A percentile compares a stretch with the other conserved stretches of the same genome.
These are phyloP conservation scores for Chaenogobius annularis DNA, from an alignment of 2,113 vertebrate species.

Conservation along the genomic window DNA sequence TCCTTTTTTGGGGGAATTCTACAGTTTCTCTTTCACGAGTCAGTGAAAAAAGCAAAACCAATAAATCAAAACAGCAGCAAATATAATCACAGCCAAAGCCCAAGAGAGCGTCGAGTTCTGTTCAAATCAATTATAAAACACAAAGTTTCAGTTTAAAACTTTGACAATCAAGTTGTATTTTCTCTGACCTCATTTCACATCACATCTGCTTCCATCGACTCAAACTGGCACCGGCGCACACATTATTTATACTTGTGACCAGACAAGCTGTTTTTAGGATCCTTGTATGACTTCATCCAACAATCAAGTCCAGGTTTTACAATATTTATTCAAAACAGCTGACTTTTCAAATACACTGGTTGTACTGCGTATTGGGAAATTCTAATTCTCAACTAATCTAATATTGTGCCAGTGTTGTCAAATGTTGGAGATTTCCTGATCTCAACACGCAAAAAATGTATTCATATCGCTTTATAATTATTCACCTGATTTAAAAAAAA, in stretches of 20 bases:
- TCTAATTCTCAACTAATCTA: no score
- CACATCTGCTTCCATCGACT: background rate
- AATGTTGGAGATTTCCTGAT: no score
- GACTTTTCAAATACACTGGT: conserved; percentile 51
- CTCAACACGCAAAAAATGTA: no score
- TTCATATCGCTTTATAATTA: no score
- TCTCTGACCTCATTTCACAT: conserved; percentile 7
- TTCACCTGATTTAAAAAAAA: no score
- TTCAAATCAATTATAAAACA: background rate
- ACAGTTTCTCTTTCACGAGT: no score
- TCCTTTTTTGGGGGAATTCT: no score
- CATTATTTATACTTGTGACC: conserved; percentile 25
- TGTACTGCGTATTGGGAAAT: conserved; percentile 52
- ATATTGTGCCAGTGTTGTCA: no score
- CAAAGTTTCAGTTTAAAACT: background rate
- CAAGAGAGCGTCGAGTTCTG: background rate
- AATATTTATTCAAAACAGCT: conserved; percentile 60
- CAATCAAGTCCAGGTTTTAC: conserved; percentile 63
- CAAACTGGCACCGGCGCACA: background rate
- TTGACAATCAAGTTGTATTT: conserved; percentile 2
- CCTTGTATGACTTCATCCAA: conserved; percentile 53
- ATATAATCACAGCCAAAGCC: background rate
- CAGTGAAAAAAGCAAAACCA: no score
- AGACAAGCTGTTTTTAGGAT: conserved; percentile 32
- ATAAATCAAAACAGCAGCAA: no score